Evolutionary conservation across 2,888 invertebrate species (phyloP).

Genomic region (Teleogryllus oceanicus): DNA sequence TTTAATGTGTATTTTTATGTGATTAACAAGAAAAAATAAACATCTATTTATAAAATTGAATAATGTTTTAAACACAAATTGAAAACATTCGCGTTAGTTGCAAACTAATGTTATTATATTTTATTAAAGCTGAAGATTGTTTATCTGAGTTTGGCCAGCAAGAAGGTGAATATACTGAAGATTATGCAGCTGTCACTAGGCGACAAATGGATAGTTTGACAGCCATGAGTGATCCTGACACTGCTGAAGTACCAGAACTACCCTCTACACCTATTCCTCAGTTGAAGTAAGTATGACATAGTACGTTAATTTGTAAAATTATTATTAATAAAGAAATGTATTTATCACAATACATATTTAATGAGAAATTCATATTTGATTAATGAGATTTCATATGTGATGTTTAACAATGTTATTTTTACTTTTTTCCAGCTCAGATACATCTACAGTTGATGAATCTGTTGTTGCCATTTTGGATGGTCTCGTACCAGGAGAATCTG

Average conservation of each 20-base stretch:
- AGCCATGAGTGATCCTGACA: conserved; percentile 34
- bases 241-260: background rate
- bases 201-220: conserved; percentile 56
- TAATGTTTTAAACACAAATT: too few relatives aligned
- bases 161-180: conserved; percentile 48
- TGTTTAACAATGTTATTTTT: background rate
- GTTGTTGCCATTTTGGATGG: conserved; percentile 5
- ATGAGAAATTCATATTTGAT: background rate
- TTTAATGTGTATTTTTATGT: too few relatives aligned
- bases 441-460: conserved; percentile 4
- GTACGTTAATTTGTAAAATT: background rate
- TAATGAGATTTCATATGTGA: background rate
- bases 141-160: conserved; percentile 42
- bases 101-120: background rate
- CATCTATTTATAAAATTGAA: too few relatives aligned
- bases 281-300: conserved; percentile 37
- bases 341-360: background rate
- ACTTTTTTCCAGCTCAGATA: background rate
- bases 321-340: background rate
- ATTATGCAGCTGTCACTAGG: conserved; percentile 47
- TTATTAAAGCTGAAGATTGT: conserved; percentile 33
- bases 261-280: conserved; percentile 37
- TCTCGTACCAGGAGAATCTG: background rate
- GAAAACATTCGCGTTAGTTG: too few relatives aligned
- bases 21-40: too few relatives aligned